Evolutionary conservation across 2,888 invertebrate genomes (phyloP), one percentile per base, ranked within the genome.

Genomic region (Pseudeuparius sepicola): DNA sequence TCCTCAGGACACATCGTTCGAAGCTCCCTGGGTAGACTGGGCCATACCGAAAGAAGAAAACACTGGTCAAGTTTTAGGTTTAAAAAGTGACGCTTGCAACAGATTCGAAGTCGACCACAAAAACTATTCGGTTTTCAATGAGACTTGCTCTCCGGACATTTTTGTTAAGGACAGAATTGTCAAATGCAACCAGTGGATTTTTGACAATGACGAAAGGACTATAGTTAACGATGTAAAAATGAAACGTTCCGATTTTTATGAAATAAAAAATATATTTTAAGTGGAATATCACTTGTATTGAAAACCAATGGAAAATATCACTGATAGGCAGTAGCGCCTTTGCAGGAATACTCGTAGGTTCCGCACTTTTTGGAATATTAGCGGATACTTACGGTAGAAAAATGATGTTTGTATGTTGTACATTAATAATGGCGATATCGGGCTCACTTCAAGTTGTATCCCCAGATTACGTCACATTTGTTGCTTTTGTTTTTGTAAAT

Each of bases 371-470:
- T 40, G 75, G 76, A 11, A 60, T 72, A 43, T 53, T 75, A 12
- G 74, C 76, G 2, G 76, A 77, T 56, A 67, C 65, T 46, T 75
- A 63, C 56, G 75, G 77, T 1, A 61, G 76, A 40, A 71, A 75
- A 55, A 47, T 62, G 14, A 60, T 74, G 12, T 75, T 76, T 48
- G 61, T 75, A 29, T 53, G 68, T 38, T 68, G 70, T 48, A 69
- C 71, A 24, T 47, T 71, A 4, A 57, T 72, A 18, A 71, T 75
- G 70, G 66, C 71, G 2, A 40, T 70, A 4, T 66, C 71, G 2
- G 75, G 76, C 12, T 59, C 71, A 13, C 57, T 61, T 1, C 73
- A 73, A 51, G 68, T 67, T 2, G 20, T 71, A 2, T 63, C 72
- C 7, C 65, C 65, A 41, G 59, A 66, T 40, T 74, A 73, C 46